Evolutionary conservation across 1,140 invertebrate species (phyloP).

Genomic region (Hermetia illucens): DNA sequence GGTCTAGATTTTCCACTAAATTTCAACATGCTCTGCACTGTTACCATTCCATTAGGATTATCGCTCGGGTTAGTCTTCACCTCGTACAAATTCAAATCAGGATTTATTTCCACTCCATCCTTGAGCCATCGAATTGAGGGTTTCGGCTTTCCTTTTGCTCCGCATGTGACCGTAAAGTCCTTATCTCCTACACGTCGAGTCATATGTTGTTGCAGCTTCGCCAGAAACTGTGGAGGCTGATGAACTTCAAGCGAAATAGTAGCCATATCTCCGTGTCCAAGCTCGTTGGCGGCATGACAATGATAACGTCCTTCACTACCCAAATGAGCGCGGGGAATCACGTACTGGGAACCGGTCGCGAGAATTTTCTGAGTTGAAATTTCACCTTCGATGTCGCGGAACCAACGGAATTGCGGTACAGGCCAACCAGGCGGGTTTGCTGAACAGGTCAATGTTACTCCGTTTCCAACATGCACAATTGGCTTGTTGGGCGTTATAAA

Average conservation of each 20-base stretch:
- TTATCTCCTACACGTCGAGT: constrained; percentile 66
- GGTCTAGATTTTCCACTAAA: constrained; percentile 63
- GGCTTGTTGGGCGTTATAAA: constrained; percentile 70
- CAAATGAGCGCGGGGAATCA: constrained; percentile 67
- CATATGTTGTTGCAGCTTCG: constrained; percentile 68
- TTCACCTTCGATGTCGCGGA: constrained; percentile 54
- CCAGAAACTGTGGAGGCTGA: constrained; percentile 69
- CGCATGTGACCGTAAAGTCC: constrained; percentile 66
- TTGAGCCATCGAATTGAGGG: constrained; percentile 76
- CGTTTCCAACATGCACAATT: constrained; percentile 67
- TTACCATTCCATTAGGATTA: constrained; percentile 58
- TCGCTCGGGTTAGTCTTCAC: constrained; percentile 62
- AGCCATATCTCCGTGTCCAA: constrained; percentile 70
- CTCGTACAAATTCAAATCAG: constrained; percentile 61
- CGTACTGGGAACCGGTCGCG: constrained; percentile 65
- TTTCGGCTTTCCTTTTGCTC: constrained; percentile 73
- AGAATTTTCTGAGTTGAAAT: constrained; percentile 43
- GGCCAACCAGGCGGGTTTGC: constrained; percentile 81
- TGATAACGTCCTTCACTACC: constrained; percentile 77
- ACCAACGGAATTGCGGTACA: constrained; percentile 76
- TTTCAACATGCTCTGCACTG: constrained; percentile 67
- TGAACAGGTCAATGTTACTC: constrained; percentile 71
- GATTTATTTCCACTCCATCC: constrained; percentile 61
- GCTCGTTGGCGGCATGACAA: constrained; percentile 77
- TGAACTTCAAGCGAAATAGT: constrained; percentile 72